Conservation (phyloP, 2,113 vertebrate species). For the Heteronetta atricapilla region DNA sequence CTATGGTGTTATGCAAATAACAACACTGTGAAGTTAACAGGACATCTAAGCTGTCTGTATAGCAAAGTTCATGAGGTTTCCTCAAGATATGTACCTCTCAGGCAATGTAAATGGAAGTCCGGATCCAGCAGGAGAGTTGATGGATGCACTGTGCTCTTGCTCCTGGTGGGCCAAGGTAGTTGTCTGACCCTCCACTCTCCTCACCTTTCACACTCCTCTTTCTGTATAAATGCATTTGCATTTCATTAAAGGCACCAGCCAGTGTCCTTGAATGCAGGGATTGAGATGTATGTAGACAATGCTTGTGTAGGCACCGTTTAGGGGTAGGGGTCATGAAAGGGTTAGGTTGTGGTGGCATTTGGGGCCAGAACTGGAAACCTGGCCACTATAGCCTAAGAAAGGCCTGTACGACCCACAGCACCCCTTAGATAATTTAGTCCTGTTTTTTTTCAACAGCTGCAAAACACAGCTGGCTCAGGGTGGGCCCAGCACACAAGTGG, state of each 20-base stretch:
- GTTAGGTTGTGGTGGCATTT: background rate
- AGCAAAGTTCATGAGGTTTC: background rate
- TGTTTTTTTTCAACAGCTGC: background rate
- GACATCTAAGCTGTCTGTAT: background rate
- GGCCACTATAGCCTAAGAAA: background rate
- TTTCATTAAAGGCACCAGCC: background rate
- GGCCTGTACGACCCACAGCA: background rate
- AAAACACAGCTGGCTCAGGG: background rate
- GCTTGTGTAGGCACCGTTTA: background rate
- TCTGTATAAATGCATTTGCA: background rate
- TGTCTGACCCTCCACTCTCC: background rate
- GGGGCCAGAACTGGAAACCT: background rate
- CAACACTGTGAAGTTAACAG: background rate
- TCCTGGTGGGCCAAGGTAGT: background rate
- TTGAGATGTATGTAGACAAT: background rate
- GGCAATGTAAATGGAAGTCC: background rate
- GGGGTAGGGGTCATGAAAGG: background rate
- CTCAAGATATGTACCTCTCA: background rate
- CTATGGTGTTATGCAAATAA: background rate
- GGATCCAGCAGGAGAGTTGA: rapidly evolving
- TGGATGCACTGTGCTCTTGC: background rate
- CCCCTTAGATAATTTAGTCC: background rate
- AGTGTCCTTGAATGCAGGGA: background rate
- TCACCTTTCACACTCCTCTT: background rate
- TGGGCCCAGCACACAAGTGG: background rate